Evolutionary conservation across 1,140 invertebrate species (phyloP), one percentile per base, ranked within the genome.

Genomic region (Diploscapter pachys): DNA sequence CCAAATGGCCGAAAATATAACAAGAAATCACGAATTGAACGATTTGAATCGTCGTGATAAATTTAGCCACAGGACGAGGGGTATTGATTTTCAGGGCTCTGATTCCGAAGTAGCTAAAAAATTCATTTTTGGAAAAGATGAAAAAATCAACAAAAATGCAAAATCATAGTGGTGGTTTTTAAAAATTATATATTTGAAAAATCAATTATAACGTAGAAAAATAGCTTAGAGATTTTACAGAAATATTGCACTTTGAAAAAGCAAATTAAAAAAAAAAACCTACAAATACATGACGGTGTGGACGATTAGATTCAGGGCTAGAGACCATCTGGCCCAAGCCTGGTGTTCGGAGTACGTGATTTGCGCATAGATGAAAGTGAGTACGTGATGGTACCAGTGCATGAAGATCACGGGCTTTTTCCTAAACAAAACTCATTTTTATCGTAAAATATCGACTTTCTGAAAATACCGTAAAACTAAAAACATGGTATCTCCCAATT

Each of bases 301-400:
- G 5, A 90, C 88, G 6, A 83, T 81, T 72, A 86, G 88, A 79
- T 90, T 90, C 85, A 90, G 88, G 0, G 86, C 85, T 78, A 88
- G 87, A 76, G 88, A 89, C 89, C 89, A 89, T n/a, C 86, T 79
- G 73, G 81, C 79, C 77, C 84, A 84, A 8, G 86, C 85, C 5
- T 87, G 87, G 70, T 86, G 85, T 59, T 88, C 87, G 4, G 83
- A 81, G 79, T 89, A 89, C 63, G 86, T 89, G 74, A 88, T 88
- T 86, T 88, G 89, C 0, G 86, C 86, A 79, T 89, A 89, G 69
- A 89, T 83, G 6, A 90, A 83, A 9, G 89, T 89, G 31, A 87
- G 87, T 4, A 88, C 86, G 78, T 90, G 89, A 80, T 90, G 89
- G 79, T 88, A 90, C 89, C 89, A 89, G 76, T 90, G 89, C 52